Evolutionary conservation across 2,797 vertebrate genomes (phyloP).

Genomic region (Petrocephalus sullivani): DNA sequence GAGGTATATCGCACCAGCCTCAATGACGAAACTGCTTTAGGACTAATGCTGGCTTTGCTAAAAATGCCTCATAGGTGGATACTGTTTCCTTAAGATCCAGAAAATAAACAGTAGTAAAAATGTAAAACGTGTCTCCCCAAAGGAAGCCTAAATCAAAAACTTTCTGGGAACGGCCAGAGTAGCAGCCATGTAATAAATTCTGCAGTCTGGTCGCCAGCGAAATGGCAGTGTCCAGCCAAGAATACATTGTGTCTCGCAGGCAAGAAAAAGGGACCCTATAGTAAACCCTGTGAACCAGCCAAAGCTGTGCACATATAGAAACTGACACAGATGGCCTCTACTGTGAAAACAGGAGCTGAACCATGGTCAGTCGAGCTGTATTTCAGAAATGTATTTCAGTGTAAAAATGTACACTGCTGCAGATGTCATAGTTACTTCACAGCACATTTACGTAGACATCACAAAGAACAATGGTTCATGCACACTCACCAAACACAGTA

Average conservation of each 20-base stretch:
- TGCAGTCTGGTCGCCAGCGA: not conserved
- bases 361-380: not conserved
- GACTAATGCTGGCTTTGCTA: not conserved
- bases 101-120: not conserved
- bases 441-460: not conserved
- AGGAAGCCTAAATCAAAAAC: not conserved
- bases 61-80: not conserved
- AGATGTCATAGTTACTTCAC: not conserved
- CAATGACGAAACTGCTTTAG: not conserved
- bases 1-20: not conserved
- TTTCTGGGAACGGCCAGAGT: not conserved
- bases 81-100: not conserved
- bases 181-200: not conserved
- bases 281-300: not conserved
- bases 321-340: not conserved
- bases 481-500: not conserved
- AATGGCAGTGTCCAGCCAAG: constrained; percentile 2
- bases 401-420: not conserved
- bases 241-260: not conserved
- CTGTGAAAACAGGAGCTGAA: not conserved
- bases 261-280: not conserved
- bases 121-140: not conserved
- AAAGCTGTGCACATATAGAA: not conserved
- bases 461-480: not conserved
- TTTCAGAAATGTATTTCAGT: not conserved